Evolutionary conservation across 1,140 invertebrate species (phyloP), one percentile per base, ranked within the genome.

Genomic region (Epicauta chinensis): DNA sequence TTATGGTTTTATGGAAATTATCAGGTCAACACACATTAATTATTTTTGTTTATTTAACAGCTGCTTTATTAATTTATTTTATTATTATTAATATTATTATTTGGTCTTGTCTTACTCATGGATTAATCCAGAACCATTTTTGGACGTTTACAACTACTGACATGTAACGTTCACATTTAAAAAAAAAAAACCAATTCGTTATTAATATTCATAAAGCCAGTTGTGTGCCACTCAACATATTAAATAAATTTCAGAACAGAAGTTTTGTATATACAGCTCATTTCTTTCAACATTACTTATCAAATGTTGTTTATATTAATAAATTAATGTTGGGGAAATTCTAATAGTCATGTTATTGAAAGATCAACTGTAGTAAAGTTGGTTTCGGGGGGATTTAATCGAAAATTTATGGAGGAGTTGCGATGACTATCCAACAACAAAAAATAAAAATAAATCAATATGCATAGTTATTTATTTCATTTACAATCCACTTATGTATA

Each of bases 401-500:
- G 4, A 13, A 11, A 34, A 31, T 34, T 30, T 45, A 32, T 31
- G 15, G 16, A 40, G 29, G 29, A 29, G 13, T 17, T 42, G 2
- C 13, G 12, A 17, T 14, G 14, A n/a, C 29, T 29, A 30, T 9
- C 11, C 14, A 50, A 12, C 23, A 7, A 23, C 1, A 2, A 23
- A 23, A 23, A 23, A 51, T 43, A 13, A 49, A 52, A 40, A 50
- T 40, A 40, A 38, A 52, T 44, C 38, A 39, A 37, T 45, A 36
- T 52, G 45, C 40, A 34, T 36, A 52, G 30, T 52, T 16, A 13
- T 56, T 56, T 58, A 47, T 58, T 51, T 53, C 53, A 58, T 60
- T 52, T 53, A 59, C 59, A 58, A 39, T 58, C 50, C 48, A 61
- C 44, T 51, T 54, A n/a, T n/a, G n/a, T n/a, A n/a, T n/a, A n/a